A percentile compares a stretch with the other conserved stretches of the same genome.
These are phyloP conservation scores for Miltochrista miniata DNA, from an alignment of 2,888 invertebrate species.

Conservation along the genomic window DNA sequence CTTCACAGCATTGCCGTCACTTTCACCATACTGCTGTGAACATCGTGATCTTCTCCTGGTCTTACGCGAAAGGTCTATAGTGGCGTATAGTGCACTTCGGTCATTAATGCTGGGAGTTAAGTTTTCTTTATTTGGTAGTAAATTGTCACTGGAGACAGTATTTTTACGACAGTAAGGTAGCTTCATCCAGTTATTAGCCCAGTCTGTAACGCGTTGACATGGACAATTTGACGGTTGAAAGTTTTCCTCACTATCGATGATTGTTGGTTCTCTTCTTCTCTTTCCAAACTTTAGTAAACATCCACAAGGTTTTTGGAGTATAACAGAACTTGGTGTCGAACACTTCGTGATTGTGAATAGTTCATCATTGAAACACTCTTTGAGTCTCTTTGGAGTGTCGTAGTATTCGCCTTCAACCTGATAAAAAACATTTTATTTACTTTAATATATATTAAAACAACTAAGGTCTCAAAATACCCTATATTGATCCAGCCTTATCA, in stretches of 20 bases:
- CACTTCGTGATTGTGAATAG: conserved; percentile 73
- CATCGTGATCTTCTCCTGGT: conserved; percentile 72
- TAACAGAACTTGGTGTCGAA: conserved; percentile 81
- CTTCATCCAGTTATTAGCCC: conserved; percentile 86
- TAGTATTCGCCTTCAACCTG: conserved; percentile 85
- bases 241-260: conserved; percentile 66
- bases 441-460: no score
- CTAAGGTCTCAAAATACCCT: no score
- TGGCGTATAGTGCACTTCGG: conserved; percentile 86
- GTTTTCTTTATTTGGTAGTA: conserved; percentile 81
- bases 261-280: conserved; percentile 56
- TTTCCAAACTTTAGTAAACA: conserved; percentile 84
- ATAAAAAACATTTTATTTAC: no score
- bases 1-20: conserved; percentile 8
- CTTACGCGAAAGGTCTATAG: conserved; percentile 87
- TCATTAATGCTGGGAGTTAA: conserved; percentile 60
- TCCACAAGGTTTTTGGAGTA: conserved; percentile 87
- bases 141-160: conserved; percentile 46
- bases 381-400: conserved; percentile 89
- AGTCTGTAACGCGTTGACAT: conserved; percentile 85
- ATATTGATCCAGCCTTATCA: no score
- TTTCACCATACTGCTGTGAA: conserved; percentile 30
- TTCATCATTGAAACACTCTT: conserved; percentile 85
- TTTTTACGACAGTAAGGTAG: conserved; percentile 83
- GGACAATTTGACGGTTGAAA: conserved; percentile 75